Percentiles rank a stretch among this genome's conserved stretches.
Conservation (phyloP, 2,888 invertebrate species). For the Ochlodes sylvanus region DNA sequence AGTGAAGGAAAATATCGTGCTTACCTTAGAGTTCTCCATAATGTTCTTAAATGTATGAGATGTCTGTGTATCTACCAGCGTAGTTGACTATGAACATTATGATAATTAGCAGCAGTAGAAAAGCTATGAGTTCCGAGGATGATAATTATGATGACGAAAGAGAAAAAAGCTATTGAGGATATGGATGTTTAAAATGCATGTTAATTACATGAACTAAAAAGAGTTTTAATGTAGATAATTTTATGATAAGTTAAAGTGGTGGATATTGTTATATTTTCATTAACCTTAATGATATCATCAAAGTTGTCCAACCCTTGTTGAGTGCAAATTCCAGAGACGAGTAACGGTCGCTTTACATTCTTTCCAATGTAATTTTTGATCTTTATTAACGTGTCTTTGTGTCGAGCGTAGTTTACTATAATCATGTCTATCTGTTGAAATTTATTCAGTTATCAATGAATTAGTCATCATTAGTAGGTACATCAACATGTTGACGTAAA, state of each 20-base stretch:
- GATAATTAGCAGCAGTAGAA: no score
- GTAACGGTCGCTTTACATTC: slow-evolving; percentile 48
- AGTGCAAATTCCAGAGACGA: slow-evolving; percentile 59
- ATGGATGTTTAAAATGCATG: not conserved
- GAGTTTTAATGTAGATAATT: not conserved
- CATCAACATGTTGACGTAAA: no score
- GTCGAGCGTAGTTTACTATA: slow-evolving; percentile 54
- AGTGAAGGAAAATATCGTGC: no score
- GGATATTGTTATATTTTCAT: not conserved
- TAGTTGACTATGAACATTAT: no score
- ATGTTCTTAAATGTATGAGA: no score
- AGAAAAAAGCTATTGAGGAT: no score
- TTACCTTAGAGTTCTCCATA: not conserved
- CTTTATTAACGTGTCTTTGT: slow-evolving; percentile 46
- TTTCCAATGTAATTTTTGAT: slow-evolving; percentile 51
- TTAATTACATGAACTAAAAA: not conserved
- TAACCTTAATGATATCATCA: slow-evolving; percentile 60
- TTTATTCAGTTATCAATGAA: not conserved
- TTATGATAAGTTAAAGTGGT: not conserved
- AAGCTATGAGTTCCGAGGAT: no score
- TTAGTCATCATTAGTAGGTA: no score
- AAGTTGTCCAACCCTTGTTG: slow-evolving; percentile 62
- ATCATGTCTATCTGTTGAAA: slow-evolving; percentile 54
- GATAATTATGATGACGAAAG: no score
- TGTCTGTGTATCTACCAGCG: no score